phyloP scores from a whole-genome alignment of 2,797 vertebrate species.

The Diplodus sargus region DNA sequence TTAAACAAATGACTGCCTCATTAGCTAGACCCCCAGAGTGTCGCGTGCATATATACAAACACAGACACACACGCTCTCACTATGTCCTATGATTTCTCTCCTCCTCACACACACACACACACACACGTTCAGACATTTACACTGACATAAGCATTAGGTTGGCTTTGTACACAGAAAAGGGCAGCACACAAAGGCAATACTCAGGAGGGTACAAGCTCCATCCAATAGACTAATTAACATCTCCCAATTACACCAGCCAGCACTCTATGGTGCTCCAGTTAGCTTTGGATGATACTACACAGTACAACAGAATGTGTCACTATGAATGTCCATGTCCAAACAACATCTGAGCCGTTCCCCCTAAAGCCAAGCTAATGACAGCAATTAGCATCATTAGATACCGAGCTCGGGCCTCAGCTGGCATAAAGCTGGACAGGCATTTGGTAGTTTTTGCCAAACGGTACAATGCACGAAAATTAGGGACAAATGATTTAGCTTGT shows the following conservation, averaged over 20 bases:
- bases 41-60: constrained; percentile 59
- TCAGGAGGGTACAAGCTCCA: constrained; percentile 75
- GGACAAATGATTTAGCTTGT: constrained; percentile 28
- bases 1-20: constrained; percentile 80
- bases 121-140: constrained; percentile 49
- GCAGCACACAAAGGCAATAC: constrained; percentile 75
- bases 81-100: constrained; percentile 40
- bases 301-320: constrained; percentile 70
- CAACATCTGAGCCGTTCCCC: constrained; percentile 69
- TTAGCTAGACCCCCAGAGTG: constrained; percentile 72
- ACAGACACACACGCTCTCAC: constrained; percentile 41
- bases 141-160: constrained; percentile 70
- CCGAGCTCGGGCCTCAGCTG: constrained; percentile 66
- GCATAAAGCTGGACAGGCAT: constrained; percentile 45
- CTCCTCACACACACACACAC: constrained; percentile 6
- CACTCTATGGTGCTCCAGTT: constrained; percentile 67
- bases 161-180: constrained; percentile 78
- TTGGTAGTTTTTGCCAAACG: constrained; percentile 34
- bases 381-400: constrained; percentile 74
- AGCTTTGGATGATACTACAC: constrained; percentile 72
- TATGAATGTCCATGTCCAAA: constrained; percentile 65
- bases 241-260: constrained; percentile 74
- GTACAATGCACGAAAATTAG: constrained; percentile 33
- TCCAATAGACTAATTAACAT: constrained; percentile 83
- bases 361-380: constrained; percentile 76